These are phyloP conservation scores for Linyphia triangularis DNA, from an alignment of 2,888 invertebrate genomes.

Conservation along the genomic window DNA sequence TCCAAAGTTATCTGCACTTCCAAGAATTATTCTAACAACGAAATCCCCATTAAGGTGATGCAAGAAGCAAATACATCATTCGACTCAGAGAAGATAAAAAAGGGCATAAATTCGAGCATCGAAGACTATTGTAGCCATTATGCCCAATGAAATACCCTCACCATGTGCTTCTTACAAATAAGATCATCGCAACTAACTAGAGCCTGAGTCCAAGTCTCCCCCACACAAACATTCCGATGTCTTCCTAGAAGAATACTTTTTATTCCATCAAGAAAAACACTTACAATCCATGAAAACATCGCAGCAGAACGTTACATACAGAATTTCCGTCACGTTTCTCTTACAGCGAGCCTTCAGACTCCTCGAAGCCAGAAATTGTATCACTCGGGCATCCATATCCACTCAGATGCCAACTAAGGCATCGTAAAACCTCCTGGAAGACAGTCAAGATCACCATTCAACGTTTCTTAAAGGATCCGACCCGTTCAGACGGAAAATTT, in stretches of 20 bases:
- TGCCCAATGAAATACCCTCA: too few relatives aligned
- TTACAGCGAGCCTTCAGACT: neutral
- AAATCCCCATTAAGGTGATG: too few relatives aligned
- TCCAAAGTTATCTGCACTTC: too few relatives aligned
- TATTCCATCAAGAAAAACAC: neutral
- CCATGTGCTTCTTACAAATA: too few relatives aligned
- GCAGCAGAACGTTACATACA: neutral
- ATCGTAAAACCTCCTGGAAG: constrained; percentile 37
- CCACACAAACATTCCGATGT: neutral
- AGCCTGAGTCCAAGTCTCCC: too few relatives aligned
- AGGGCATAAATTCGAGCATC: too few relatives aligned
- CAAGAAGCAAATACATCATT: too few relatives aligned
- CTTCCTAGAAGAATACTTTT: neutral
- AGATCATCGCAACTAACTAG: too few relatives aligned
- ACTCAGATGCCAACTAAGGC: constrained; percentile 6
- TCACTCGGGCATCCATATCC: neutral
- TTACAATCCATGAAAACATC: neutral
- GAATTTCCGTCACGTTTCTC: constrained; percentile 37
- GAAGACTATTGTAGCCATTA: too few relatives aligned
- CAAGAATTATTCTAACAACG: too few relatives aligned
- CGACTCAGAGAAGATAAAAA: too few relatives aligned
- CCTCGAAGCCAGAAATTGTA: too few relatives aligned
- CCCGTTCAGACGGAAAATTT: constrained; percentile 49
- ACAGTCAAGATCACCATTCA: constrained; percentile 29
- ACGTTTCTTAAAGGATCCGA: constrained; percentile 8